Conservation (phyloP, 2,797 vertebrate species). For the Hydrolagus colliei region DNA sequence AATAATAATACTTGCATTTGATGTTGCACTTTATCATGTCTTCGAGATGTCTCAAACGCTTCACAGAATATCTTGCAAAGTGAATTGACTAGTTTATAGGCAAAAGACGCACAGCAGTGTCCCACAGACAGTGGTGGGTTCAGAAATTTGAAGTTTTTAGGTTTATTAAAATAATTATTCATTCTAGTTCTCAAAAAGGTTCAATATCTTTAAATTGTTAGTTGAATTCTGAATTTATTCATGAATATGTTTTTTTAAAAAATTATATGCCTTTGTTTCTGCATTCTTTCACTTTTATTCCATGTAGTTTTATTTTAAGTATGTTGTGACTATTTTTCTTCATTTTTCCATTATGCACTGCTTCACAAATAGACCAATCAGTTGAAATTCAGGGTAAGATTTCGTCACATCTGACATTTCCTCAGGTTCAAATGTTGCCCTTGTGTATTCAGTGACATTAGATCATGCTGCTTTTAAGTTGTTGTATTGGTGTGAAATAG, state of each 20-base stretch:
- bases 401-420: constrained; percentile 24
- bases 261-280: constrained; percentile 32
- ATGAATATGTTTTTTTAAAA: constrained; percentile 33
- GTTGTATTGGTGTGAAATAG: not conserved
- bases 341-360: constrained; percentile 49
- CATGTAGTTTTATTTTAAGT: constrained; percentile 35
- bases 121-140: no score
- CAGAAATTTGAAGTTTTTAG: constrained; percentile 6
- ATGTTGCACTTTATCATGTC: no score
- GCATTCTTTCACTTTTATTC: constrained; percentile 23
- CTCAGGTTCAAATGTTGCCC: not conserved
- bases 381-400: constrained; percentile 67
- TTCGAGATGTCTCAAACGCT: no score
- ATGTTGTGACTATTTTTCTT: constrained; percentile 34
- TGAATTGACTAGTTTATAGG: no score
- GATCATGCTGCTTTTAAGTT: not conserved
- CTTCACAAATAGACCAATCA: constrained; percentile 60
- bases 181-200: no score
- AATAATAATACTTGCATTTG: not conserved
- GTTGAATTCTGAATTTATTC: not conserved
- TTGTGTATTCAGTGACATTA: not conserved
- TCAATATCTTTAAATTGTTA: no score
- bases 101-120: no score
- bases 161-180: no score
- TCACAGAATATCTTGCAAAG: no score